These are phyloP conservation scores for Thecocarcelia acutangulata DNA, from an alignment of 2,888 invertebrate genomes.

Conservation along the genomic window DNA sequence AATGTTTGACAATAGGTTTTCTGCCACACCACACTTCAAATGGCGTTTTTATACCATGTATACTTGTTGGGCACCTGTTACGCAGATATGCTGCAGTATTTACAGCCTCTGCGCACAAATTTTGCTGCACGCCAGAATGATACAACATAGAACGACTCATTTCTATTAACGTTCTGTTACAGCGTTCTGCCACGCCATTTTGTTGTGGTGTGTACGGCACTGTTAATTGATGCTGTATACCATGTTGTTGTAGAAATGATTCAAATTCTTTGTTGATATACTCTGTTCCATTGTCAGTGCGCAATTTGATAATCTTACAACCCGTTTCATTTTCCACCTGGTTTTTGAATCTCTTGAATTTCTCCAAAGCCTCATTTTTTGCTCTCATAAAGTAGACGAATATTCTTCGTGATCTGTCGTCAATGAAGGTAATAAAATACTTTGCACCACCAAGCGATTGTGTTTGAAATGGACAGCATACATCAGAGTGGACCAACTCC, in stretches of 20 bases:
- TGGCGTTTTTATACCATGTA: constrained; percentile 54
- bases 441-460: constrained; percentile 16
- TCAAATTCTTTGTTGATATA: no score
- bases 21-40: constrained; percentile 64
- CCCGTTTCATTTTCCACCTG: constrained; percentile 48
- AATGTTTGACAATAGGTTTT: no score
- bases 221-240: no score
- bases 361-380: constrained; percentile 37
- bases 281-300: constrained; percentile 39
- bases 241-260: constrained; percentile 26
- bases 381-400: constrained; percentile 40
- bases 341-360: constrained; percentile 49
- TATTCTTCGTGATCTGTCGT: constrained; percentile 40
- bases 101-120: constrained; percentile 56
- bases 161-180: constrained; percentile 70
- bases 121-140: constrained; percentile 38
- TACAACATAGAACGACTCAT: constrained; percentile 64
- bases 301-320: constrained; percentile 21
- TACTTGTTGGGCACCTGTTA: no score
- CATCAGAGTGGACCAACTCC: constrained; percentile 31
- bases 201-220: no score
- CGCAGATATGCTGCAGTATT: no score
- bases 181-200: no score
- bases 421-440: constrained; percentile 44
- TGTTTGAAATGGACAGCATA: constrained; percentile 24